A percentile compares a stretch with the other conserved stretches of the same genome.
Evolutionary conservation across 2,888 invertebrate genomes (phyloP).

Genomic region (Gymnoscelis rufifasciata): DNA sequence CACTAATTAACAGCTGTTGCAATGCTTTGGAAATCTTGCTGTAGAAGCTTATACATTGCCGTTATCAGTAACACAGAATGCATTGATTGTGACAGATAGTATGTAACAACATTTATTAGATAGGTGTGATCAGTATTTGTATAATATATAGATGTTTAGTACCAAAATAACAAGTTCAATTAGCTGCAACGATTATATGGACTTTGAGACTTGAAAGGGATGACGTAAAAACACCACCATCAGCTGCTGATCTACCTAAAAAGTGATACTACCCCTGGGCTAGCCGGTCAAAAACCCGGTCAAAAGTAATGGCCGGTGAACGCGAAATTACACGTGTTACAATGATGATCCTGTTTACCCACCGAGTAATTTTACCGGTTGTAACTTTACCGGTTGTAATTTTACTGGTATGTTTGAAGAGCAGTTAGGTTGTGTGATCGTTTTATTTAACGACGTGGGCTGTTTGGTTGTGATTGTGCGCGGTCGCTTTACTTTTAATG

Average conservation of each 20-base stretch:
- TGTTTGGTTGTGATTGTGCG: conserved; percentile 36
- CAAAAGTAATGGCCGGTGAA: conserved; percentile 70
- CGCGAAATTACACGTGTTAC: conserved; percentile 71
- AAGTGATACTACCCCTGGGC: not conserved
- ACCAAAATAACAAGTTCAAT: no score
- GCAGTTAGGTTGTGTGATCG: conserved; percentile 63
- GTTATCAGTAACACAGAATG: no score
- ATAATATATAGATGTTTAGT: no score
- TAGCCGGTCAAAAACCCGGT: conserved; percentile 40
- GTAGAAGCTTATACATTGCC: no score
- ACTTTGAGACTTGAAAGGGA: not conserved
- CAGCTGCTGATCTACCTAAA: conserved; percentile 2
- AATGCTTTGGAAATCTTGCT: no score
- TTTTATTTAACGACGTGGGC: conserved; percentile 53
- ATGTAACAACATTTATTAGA: no score
- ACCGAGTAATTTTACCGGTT: conserved; percentile 49
- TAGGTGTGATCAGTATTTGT: no score
- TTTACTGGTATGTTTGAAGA: conserved; percentile 48
- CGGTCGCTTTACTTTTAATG: conserved; percentile 34
- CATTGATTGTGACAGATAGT: no score
- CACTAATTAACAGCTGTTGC: no score
- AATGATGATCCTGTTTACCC: conserved; percentile 70
- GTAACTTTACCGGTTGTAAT: conserved; percentile 27
- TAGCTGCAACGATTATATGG: no score
- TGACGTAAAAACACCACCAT: not conserved